Evolutionary conservation across 2,888 invertebrate species (phyloP), one percentile per base, ranked within the genome.

Genomic region (Agrenia bidenticulata): DNA sequence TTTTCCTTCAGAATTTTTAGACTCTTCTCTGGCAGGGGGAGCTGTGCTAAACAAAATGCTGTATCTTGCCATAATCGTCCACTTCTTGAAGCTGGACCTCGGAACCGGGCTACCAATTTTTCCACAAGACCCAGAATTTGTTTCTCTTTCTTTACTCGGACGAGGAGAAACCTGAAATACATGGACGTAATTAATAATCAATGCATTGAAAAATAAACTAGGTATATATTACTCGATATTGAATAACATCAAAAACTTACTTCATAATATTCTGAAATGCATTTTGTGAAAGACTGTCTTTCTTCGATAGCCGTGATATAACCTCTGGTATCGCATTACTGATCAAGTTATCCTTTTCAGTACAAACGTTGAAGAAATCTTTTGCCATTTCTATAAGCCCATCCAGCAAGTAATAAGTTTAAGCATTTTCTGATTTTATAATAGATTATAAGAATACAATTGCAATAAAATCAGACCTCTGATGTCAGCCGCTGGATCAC

Each of bases 281-380:
- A 0, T 64, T 55, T 58, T 73, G 73, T 15, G 60, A 13, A 21
- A 75, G 60, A 51, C 70, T 69, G 5, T 71, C 67, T 27, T 64
- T 53, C 0, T 45, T 50, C 0, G 73, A 74, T 2, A 75, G 59
- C 13, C 68, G 60, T 11, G 73, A 70, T 23, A 74, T 71, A 9
- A 75, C 70, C 49, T 75, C 75, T 0, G 75, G 73, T 42, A 75
- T 61, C 13, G 66, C 69, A 57, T 75, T 75, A 37, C 66, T 69
- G 11, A 75, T 27, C 13, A 73, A 57, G 39, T 74, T 74, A 49
- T 75, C 73, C 55, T 75, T 75, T 37, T 72, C 70, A 11, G 69
- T 67, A 49, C 73, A 72, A 53, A 72, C 69, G 26, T 69, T 67
- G 45, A 75, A 64, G 54, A 73, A 72, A 39, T 75, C 75, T 53